These are phyloP conservation scores for Leptinotarsa defecta DNA, from an alignment of 1,140 invertebrate genomes.

Conservation along the genomic window DNA sequence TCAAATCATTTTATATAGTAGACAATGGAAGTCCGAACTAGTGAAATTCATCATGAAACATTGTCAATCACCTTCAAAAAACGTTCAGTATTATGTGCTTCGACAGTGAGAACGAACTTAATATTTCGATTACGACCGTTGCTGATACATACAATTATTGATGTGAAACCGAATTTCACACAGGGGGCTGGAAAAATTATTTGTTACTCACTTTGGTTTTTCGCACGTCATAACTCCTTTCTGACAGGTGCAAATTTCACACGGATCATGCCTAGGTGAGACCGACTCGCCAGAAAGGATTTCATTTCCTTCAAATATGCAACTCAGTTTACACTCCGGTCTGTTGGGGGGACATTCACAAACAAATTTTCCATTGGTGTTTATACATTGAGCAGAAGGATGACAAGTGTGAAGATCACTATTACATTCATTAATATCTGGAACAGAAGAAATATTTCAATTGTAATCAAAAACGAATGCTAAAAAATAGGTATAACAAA, in stretches of 20 bases:
- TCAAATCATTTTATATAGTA: no score
- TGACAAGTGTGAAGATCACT: conserved; percentile 78
- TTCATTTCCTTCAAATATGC: conserved; percentile 66
- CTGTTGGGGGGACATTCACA: conserved; percentile 73
- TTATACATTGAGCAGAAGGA: conserved; percentile 76
- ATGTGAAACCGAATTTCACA: no score
- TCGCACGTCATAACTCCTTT: conserved; percentile 69
- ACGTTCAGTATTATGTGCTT: no score
- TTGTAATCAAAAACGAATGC: no score
- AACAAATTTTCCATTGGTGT: conserved; percentile 78
- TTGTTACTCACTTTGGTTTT: conserved; percentile 49
- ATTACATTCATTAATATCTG: conserved; percentile 87
- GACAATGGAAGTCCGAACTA: no score
- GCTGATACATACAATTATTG: no score
- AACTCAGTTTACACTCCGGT: conserved; percentile 62
- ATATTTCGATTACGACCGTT: no score
- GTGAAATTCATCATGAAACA: no score
- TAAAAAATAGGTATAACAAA: no score
- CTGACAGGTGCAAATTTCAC: conserved; percentile 65
- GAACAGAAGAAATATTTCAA: conserved; percentile 41
- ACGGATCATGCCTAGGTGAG: conserved; percentile 61
- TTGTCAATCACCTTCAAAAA: no score
- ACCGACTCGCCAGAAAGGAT: conserved; percentile 62
- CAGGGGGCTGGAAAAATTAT: neutral
- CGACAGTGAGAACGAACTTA: no score